Percentiles rank a stretch among this genome's conserved stretches.
phyloP scores from a whole-genome alignment of 2,888 invertebrate genomes.

The Agriopis marginaria region DNA sequence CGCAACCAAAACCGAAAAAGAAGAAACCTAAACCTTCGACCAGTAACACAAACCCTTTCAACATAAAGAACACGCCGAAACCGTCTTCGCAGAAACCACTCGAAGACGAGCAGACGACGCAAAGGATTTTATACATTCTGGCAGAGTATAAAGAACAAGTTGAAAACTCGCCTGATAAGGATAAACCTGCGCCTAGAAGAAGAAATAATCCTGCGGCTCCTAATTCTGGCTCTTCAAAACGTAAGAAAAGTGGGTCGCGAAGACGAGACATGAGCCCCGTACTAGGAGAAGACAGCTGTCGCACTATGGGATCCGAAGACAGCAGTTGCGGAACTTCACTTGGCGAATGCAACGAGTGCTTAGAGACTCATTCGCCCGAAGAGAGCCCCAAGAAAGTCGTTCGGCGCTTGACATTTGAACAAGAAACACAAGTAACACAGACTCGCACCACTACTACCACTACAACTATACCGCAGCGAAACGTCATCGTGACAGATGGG shows the following conservation, averaged over 20 bases:
- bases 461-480: conserved; percentile 73
- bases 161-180: conserved; percentile 93
- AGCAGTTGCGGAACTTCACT: conserved; percentile 90
- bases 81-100: conserved; percentile 89
- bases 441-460: conserved; percentile 54
- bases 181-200: conserved; percentile 92
- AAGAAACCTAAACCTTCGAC: conserved; percentile 85
- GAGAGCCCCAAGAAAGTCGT: conserved; percentile 81
- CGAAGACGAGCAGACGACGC: conserved; percentile 93
- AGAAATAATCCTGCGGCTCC: conserved; percentile 88
- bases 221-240: conserved; percentile 89
- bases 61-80: conserved; percentile 86
- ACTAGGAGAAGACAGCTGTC: conserved; percentile 88
- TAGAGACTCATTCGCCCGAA: conserved; percentile 86
- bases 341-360: conserved; percentile 81
- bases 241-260: conserved; percentile 89
- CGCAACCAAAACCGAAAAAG: conserved; percentile 67
- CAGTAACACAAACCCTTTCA: conserved; percentile 86
- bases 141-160: conserved; percentile 93
- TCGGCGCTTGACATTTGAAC: conserved; percentile 78
- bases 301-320: conserved; percentile 91
- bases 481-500: conserved; percentile 88
- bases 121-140: conserved; percentile 91
- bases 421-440: conserved; percentile 67
- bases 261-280: conserved; percentile 87